Base-by-base conservation (phyloP, 2,113 vertebrate species). In the Leptodactylus fuscus region DNA sequence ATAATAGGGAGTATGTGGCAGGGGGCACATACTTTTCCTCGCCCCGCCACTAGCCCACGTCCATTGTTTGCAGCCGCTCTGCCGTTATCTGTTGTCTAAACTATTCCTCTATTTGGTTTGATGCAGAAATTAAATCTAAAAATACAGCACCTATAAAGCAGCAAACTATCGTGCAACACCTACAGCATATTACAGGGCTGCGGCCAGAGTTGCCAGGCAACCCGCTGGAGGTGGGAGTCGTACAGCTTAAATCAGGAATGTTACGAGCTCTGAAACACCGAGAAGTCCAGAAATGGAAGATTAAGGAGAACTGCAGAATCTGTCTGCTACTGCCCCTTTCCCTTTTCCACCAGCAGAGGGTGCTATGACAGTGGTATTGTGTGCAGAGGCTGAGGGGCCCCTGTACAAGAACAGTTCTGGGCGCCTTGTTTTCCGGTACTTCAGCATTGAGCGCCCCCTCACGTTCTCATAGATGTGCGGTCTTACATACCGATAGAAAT, bases 191-290 rank as follows among this genome's bases (percentile, higher is more conserved):
- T 67, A 62, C 74, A 24, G 73, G 84, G 65, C 51, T 71, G 67
- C 24, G 36, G 67, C 70, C 49, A 81, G 76, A 27, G 84, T 85
- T 85, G 84, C 84, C 53, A 58, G 38, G 77, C 77, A 81, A 85
- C 84, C 36, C 36, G 10, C 13, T 5, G 46, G 34, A 80, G 83
- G 75, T 85, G 62, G 62, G 75, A 73, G 65, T 58, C n/a, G 58
- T 32, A 46, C 24, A 60, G 62, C 49, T 81, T 34, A 58, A 71
- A 81, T 85, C 84, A 58, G 49, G 24, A 58, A 60, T 46, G 77
- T 51, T 51, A 48, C 10, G n/a, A 55, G 46, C 62, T 58, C 22
- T 60, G n/a, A 44, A 16, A 60, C 53, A 38, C 53, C 0, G 53
- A 60, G 38, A 62, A 38, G 77, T 62, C 46, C 15, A 51, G 24